Percentiles rank a stretch among this genome's conserved stretches.
Conservation (phyloP, 2,888 invertebrate genomes). For the Nesidiocoris tenuis region DNA sequence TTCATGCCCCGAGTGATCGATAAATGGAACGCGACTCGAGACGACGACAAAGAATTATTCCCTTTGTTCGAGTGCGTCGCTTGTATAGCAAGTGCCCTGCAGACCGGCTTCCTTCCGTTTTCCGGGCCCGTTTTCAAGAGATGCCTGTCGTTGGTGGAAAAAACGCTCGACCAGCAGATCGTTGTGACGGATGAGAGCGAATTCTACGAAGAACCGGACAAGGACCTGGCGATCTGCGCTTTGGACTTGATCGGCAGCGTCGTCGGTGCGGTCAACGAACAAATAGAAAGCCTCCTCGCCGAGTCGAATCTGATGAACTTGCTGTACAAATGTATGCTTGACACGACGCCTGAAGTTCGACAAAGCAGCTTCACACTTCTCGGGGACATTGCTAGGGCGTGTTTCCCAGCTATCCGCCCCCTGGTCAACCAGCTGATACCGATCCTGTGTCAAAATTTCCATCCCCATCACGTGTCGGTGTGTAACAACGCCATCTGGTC, state of each 20-base stretch:
- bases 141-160: slow-evolving; percentile 93
- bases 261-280: slow-evolving; percentile 92
- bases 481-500: slow-evolving; percentile 99
- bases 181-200: slow-evolving; percentile 87
- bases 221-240: slow-evolving; percentile 98
- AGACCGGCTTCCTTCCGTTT: slow-evolving; percentile 95
- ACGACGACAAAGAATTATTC: slow-evolving; percentile 98
- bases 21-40: slow-evolving; percentile 96
- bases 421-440: slow-evolving; percentile 94
- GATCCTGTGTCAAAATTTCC: slow-evolving; percentile 91
- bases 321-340: slow-evolving; percentile 96
- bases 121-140: slow-evolving; percentile 95
- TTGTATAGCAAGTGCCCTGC: slow-evolving; percentile 94
- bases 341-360: slow-evolving; percentile 94
- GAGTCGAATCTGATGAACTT: slow-evolving; percentile 94
- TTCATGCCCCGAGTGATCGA: slow-evolving; percentile 97
- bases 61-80: slow-evolving; percentile 95
- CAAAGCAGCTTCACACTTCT: slow-evolving; percentile 97
- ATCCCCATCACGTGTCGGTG: slow-evolving; percentile 95
- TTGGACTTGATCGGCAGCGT: slow-evolving; percentile 92
- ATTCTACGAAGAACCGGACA: slow-evolving; percentile 90
- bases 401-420: slow-evolving; percentile 93
- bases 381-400: slow-evolving; percentile 96
- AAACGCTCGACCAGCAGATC: slow-evolving; percentile 91
- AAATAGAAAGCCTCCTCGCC: slow-evolving; percentile 88